Evolutionary conservation across 2,113 vertebrate species (phyloP), one percentile per base, ranked within the genome.

Genomic region (Cyrtonyx montezumae): DNA sequence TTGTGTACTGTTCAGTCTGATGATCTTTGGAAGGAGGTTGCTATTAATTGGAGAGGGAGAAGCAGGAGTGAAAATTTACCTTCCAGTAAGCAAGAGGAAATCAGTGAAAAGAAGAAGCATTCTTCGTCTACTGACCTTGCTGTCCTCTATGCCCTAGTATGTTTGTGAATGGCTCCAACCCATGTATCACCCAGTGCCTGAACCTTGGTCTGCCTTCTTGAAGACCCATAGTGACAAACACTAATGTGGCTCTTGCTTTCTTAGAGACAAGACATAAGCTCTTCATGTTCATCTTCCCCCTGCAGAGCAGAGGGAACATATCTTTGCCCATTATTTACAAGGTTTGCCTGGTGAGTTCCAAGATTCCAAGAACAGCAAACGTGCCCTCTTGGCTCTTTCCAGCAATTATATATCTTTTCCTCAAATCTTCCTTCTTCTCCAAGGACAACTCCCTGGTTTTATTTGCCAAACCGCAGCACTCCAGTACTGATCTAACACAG

Each of bases 381-480:
- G 63, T 68, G 34, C 46, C 51, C 22, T 5, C 69, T 86, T 46
- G 42, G 20, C 61, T 80, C n/a, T 86, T 84, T 67, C 61, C 61
- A 88, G 10, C 37, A 59, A 14, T 1, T 22, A 4, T 6, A 22
- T 75, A 67, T 53, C 13, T 70, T 73, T 75, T 66, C 42, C 63
- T 79, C 62, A 25, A 34, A 42, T 45, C 9, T 83, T 80, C 37
- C 56, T 63, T 43, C 36, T 62, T 48, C 46, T 69, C 19, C 56
- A 63, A 37, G 90, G 69, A 46, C 4, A 0, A 3, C 59, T 92
- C 56, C 14, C 42, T 93, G 91, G 73, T 80, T 94, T 79, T 90
- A 86, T 94, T 93, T 96, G 66, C 56, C 92, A 49, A 84, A 59
- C 11, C 5, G 25, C 11, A 4, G 18, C 32, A 58, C 55, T 58